Percentiles rank a stretch among this genome's conserved stretches.
Conservation (phyloP, 2,888 invertebrate genomes). For the Drosophila paramelanica region DNA sequence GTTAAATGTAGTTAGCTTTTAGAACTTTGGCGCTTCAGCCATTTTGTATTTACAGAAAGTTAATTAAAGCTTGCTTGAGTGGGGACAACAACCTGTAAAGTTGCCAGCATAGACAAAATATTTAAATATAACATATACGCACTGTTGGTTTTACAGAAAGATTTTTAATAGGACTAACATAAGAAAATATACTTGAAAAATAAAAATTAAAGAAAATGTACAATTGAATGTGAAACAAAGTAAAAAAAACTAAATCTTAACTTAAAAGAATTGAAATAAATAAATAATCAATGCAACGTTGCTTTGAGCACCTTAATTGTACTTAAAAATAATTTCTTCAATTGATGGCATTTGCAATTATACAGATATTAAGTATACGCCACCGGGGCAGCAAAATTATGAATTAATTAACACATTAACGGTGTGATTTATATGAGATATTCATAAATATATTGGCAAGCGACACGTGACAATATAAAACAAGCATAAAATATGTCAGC, state of each 20-base stretch:
- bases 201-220: background rate
- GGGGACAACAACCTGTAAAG: slow-evolving; percentile 35
- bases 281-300: background rate
- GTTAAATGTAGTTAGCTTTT: slow-evolving; percentile 30
- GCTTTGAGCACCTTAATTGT: background rate
- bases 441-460: slow-evolving; percentile 61
- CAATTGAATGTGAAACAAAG: too few species aligned
- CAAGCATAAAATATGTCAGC: slow-evolving; percentile 44
- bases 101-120: slow-evolving; percentile 33
- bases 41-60: background rate
- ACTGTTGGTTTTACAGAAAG: slow-evolving; percentile 2
- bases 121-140: slow-evolving; percentile 45
- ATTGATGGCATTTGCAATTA: slow-evolving; percentile 28
- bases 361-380: slow-evolving; percentile 53
- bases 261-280: too few species aligned
- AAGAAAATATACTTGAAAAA: background rate
- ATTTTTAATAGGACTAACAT: background rate
- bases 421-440: slow-evolving; percentile 68
- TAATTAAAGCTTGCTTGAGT: slow-evolving; percentile 16
- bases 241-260: too few species aligned
- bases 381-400: slow-evolving; percentile 28
- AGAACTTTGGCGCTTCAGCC: background rate
- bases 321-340: background rate
- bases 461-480: slow-evolving; percentile 69
- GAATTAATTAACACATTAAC: slow-evolving; percentile 74